Base-by-base conservation (phyloP, 2,113 vertebrate genomes). In the Gadus macrocephalus region DNA sequence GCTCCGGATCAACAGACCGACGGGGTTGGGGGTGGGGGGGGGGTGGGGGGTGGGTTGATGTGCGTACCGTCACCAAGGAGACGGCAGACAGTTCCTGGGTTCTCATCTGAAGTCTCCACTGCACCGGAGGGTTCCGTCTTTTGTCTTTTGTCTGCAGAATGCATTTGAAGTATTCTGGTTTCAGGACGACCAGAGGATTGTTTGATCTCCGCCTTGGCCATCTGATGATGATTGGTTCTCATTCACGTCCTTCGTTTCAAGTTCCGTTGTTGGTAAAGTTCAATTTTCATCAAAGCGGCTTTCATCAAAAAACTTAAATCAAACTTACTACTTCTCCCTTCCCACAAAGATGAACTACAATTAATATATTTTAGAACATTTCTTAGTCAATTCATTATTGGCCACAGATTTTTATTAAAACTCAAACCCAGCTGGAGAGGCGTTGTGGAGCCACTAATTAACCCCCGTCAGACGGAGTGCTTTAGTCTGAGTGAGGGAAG, bases 401-500 rank as follows among this genome's bases (percentile, higher is more conserved):
- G 19, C 55, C 49, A n/a, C 17, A 28, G 42, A 65, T 62, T 75
- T 5, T 53, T 66, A 19, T 69, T 62, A 15, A 60, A 73, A 22
- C 66, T 65, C 64, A 53, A 78, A 55, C 70, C 25, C 8, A 49
- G 11, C 8, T 49, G 42, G 42, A 49, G 53, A 59, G 60, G 76
- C 71, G 63, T 72, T 61, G 68, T 67, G 42, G 71, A 76, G 38
- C 17, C 61, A 73, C 56, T 64, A 68, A 76, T 55, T 80, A 69
- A 81, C 78, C 67, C 67, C 72, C 1, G 77, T 75, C 73, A 77
- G 76, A 76, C 27, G 49, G 74, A 69, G 78, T 74, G 20, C 69
- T 79, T 89, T 81, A 4, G 70, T 79, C 84, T 75, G 72, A 77
- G 74, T 12, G 65, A 17, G 79, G 81, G 84, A 82, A 69, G 59